Percentiles rank a stretch among this genome's conserved stretches.
Evolutionary conservation across 1,140 invertebrate genomes (phyloP).

Genomic region (Cheumatopsyche charites): DNA sequence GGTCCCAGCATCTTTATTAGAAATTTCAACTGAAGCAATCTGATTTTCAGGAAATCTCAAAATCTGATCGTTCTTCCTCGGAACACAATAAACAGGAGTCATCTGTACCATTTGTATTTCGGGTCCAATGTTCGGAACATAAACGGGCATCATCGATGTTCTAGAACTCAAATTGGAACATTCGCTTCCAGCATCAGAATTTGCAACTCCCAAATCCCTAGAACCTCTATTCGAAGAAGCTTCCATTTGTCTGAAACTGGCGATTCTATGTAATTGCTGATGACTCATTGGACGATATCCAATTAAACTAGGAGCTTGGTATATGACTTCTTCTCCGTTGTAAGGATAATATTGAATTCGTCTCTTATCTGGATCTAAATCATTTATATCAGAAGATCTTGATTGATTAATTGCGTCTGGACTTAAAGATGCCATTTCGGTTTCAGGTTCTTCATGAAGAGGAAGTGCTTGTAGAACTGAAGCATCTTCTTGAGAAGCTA

Average conservation of each 20-base stretch:
- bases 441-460: not conserved
- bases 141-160: conserved; percentile 14
- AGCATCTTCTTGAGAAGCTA: conserved; percentile 39
- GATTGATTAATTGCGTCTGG: not conserved
- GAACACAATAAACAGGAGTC: not conserved
- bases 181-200: conserved; percentile 6
- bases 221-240: not conserved
- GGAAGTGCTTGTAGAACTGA: conserved; percentile 3
- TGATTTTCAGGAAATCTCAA: conserved; percentile 29
- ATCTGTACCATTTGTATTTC: conserved; percentile 13
- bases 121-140: not conserved
- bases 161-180: not conserved
- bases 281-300: conserved; percentile 4
- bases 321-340: not conserved
- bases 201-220: not conserved
- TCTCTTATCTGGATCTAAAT: not conserved
- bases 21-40: conserved; percentile 20
- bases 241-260: not conserved
- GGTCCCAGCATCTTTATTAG: conserved; percentile 38
- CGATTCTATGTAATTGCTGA: conserved; percentile 1
- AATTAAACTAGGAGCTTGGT: not conserved
- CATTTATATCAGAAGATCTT: conserved; percentile 5
- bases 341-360: conserved; percentile 1
- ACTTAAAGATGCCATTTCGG: not conserved
- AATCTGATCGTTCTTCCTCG: conserved; percentile 17